A percentile compares a stretch with the other conserved stretches of the same genome.
These are phyloP conservation scores for Xiphophorus couchianus DNA, from an alignment of 2,113 vertebrate genomes.

Conservation along the genomic window DNA sequence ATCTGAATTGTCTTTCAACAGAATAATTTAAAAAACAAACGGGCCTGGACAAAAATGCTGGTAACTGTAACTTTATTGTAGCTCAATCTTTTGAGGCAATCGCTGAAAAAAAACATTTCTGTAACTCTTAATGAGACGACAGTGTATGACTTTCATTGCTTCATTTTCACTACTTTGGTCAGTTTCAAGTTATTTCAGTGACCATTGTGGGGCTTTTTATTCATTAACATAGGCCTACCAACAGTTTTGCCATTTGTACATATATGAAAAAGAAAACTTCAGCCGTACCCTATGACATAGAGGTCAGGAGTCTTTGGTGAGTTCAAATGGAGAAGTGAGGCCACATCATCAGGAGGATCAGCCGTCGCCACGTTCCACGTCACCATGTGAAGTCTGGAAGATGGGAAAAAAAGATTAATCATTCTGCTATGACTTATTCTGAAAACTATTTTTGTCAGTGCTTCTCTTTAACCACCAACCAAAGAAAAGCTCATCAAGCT, in stretches of 20 bases:
- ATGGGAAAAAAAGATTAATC: background rate
- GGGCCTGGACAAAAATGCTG: no score
- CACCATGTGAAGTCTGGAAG: conserved; percentile 86
- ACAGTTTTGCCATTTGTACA: no score
- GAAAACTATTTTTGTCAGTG: background rate
- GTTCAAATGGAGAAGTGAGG: conserved; percentile 84
- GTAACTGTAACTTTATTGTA: no score
- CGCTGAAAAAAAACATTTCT: no score
- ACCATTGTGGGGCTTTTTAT: no score
- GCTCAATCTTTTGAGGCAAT: no score
- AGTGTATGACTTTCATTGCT: background rate
- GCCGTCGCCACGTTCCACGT: conserved; percentile 96
- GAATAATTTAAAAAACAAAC: no score
- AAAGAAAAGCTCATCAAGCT: background rate
- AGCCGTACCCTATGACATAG: conserved; percentile 90
- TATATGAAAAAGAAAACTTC: background rate
- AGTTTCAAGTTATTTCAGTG: no score
- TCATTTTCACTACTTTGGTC: background rate
- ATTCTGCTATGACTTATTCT: background rate
- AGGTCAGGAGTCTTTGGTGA: conserved; percentile 79
- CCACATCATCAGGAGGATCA: conserved; percentile 85
- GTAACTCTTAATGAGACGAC: no score
- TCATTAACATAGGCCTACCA: no score
- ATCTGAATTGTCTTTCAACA: no score
- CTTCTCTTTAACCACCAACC: conserved; percentile 17